Percentiles rank a stretch among this genome's conserved stretches.
phyloP scores from a whole-genome alignment of 2,797 vertebrate genomes.

The Aselliscus stoliczkanus region DNA sequence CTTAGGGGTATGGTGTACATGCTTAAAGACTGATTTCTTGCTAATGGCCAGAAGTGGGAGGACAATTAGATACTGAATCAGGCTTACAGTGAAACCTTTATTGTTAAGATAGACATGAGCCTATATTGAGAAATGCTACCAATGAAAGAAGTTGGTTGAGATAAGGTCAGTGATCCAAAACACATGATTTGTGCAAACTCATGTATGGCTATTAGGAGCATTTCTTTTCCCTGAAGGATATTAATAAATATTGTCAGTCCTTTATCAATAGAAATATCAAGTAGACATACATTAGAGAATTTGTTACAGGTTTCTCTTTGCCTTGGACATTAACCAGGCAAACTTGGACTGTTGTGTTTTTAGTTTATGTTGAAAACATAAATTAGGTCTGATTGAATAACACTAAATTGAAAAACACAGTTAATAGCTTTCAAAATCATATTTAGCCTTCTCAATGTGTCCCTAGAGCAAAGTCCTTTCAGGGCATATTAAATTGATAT shows the following conservation, averaged over 20 bases:
- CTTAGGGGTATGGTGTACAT: not conserved
- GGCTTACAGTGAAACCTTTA: not conserved
- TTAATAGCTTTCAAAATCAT: slow-evolving; percentile 64
- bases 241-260: not conserved
- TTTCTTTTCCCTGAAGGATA: not conserved
- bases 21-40: not conserved
- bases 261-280: slow-evolving; percentile 38
- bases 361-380: slow-evolving; percentile 49
- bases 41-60: not conserved
- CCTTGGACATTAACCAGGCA: slow-evolving; percentile 11
- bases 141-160: not conserved
- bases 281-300: slow-evolving; percentile 16
- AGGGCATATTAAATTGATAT: slow-evolving; percentile 65
- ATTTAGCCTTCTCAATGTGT: slow-evolving; percentile 52
- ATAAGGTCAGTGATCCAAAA: not conserved
- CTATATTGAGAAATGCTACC: not conserved
- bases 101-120: not conserved
- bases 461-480: slow-evolving; percentile 58
- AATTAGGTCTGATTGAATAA: slow-evolving; percentile 65
- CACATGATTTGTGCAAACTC: not conserved
- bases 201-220: not conserved
- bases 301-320: slow-evolving; percentile 40
- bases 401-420: slow-evolving; percentile 57
- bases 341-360: slow-evolving; percentile 37
- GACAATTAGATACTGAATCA: not conserved